Conservation (phyloP, 53 echinoderm and acorn worm species). For the Glandiceps talaboti region DNA sequence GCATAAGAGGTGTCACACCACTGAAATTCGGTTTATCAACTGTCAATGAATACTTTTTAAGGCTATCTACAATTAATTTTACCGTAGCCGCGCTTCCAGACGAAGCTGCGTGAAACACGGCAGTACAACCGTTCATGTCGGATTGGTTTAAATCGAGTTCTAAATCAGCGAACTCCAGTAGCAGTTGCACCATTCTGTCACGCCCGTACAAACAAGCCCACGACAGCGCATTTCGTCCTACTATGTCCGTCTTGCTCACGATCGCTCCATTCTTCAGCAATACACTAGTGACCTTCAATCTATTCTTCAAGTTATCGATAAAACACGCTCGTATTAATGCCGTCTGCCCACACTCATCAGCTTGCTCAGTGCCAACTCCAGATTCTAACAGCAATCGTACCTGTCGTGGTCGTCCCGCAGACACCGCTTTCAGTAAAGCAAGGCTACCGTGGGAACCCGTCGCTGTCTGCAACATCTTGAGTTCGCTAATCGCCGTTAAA, state of each 20-base stretch:
- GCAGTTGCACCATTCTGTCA: conserved; percentile 34
- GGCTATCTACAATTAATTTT: conserved; percentile 44
- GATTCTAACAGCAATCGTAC: conserved; percentile 66
- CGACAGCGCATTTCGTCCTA: conserved; percentile 48
- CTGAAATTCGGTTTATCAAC: conserved; percentile 63
- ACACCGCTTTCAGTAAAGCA: conserved; percentile 47
- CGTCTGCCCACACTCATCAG: conserved; percentile 60
- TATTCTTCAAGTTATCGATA: conserved; percentile 46
- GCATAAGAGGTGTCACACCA: conserved; percentile 85
- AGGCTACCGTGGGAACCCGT: neutral
- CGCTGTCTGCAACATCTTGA: neutral
- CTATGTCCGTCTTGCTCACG: conserved; percentile 34
- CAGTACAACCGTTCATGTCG: conserved; percentile 62
- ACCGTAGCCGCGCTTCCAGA: conserved; percentile 68
- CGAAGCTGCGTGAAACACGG: conserved; percentile 70
- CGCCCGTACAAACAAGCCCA: conserved; percentile 74
- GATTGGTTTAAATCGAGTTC: conserved; percentile 60
- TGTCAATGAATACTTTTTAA: conserved; percentile 43
- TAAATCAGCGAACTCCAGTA: conserved; percentile 35
- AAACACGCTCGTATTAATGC: conserved; percentile 67
- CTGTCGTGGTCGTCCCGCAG: conserved; percentile 55
- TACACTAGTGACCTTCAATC: conserved; percentile 42
- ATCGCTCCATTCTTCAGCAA: conserved; percentile 42
- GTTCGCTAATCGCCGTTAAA: no score
- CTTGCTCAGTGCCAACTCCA: conserved; percentile 33